These are phyloP conservation scores for Stercorarius parasiticus DNA, from an alignment of 2,113 vertebrate genomes.

Conservation along the genomic window DNA sequence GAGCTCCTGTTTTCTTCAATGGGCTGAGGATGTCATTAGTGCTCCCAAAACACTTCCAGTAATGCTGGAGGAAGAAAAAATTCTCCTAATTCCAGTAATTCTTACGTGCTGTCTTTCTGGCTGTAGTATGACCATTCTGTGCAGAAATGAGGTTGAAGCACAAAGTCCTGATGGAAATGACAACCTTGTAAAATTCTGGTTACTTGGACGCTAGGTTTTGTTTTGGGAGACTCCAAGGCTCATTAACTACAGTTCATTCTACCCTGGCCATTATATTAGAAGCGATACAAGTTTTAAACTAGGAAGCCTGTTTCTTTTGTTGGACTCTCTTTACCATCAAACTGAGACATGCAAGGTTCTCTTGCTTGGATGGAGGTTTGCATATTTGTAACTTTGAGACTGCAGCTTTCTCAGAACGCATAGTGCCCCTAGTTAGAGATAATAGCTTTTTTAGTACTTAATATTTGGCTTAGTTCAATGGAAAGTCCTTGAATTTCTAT, in stretches of 20 bases:
- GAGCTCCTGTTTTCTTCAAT: not conserved
- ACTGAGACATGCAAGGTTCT: not conserved
- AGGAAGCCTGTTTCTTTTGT: not conserved
- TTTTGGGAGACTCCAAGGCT: not conserved
- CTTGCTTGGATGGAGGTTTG: slow-evolving; percentile 26
- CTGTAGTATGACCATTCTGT: not conserved
- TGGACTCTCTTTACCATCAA: not conserved
- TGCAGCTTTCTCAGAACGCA: not conserved
- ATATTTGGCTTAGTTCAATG: not conserved
- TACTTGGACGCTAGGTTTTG: not conserved
- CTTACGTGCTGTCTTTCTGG: not conserved
- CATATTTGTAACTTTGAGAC: not conserved
- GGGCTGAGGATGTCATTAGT: not conserved
- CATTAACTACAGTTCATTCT: not conserved
- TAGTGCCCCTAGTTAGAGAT: not conserved
- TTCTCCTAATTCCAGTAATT: not conserved
- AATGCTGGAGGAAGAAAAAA: not conserved
- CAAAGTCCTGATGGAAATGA: not conserved
- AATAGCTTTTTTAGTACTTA: not conserved
- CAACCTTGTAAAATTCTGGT: not conserved
- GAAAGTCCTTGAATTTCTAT: not conserved
- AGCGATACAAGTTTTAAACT: not conserved
- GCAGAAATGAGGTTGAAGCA: not conserved
- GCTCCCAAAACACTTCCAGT: not conserved
- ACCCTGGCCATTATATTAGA: not conserved